Percentiles rank a stretch among this genome's conserved stretches.
Conservation (phyloP, 2,797 vertebrate species). For the Corythornis leucogaster region DNA sequence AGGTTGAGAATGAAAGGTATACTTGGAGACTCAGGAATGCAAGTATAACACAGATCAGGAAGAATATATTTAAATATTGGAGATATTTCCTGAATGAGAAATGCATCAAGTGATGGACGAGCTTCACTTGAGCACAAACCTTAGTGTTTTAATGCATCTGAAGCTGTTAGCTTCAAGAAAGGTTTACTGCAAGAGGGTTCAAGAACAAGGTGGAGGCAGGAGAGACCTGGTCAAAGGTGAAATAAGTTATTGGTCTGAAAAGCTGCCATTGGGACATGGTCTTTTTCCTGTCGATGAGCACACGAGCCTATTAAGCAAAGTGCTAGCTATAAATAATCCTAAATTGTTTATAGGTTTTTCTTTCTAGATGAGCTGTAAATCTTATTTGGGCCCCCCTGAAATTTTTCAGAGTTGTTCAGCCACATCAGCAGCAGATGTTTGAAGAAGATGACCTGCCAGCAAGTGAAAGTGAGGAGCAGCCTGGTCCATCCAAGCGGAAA, state of each 20-base stretch:
- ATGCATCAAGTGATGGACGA: not conserved
- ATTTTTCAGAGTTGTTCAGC: conserved; percentile 85
- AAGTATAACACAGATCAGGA: not conserved
- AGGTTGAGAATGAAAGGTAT: not conserved
- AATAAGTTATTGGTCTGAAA: not conserved
- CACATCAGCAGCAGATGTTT: conserved; percentile 80
- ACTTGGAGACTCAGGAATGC: not conserved
- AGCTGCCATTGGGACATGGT: not conserved
- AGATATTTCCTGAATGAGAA: not conserved
- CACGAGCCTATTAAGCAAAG: not conserved
- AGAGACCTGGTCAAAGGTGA: not conserved
- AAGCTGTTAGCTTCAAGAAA: not conserved
- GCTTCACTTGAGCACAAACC: not conserved
- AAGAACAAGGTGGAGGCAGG: not conserved
- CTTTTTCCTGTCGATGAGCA: not conserved
- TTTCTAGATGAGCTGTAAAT: not conserved
- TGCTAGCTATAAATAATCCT: not conserved
- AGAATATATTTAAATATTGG: not conserved
- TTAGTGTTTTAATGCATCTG: not conserved
- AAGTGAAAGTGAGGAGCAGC: conserved; percentile 84
- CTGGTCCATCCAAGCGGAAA: conserved; percentile 88
- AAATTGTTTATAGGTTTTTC: not conserved
- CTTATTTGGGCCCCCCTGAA: conserved; percentile 47
- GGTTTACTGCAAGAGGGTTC: not conserved
- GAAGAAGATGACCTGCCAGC: conserved; percentile 76